Base-by-base conservation (phyloP, 1,140 invertebrate genomes). In the Papilio machaon region DNA sequence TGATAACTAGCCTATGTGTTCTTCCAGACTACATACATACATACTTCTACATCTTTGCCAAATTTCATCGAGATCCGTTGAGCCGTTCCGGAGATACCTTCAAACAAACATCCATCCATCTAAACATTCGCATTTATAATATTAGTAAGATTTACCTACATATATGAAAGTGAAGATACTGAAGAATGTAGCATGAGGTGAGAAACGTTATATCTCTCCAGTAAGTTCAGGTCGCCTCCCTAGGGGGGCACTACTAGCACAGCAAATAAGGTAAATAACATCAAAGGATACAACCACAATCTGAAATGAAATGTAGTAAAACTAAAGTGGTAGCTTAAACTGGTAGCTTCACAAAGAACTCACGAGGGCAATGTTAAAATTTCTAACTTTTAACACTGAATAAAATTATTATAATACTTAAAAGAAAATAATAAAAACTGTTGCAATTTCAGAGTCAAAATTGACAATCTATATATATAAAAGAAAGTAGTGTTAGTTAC, bases 221-320 rank as follows among this genome's bases (percentile, higher is more conserved):
- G 58, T 11, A 23, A 64, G 30, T 23, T 3, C 60, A 30, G 60
- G 30, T 23, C 9, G 60, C 11, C 23, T 30, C 60, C 2, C 60
- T 6, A 67, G 23, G 60, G 60, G 60, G 23, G 23, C 23, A 7
- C 19, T 35, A 67, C 9, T 67, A 15, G 23, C 23, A 35, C 23
- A 67, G 19, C 19, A 54, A 54, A 54, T 30, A 67, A 30, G 60
- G 60, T 67, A 67, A 67, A 67, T 67, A 67, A 67, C 23, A 67
- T 67, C 11, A 67, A 67, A 67, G 23, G 60, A 64, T 64, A 30
- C 19, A 30, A 8, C n/a, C 9, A 9, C 10, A 67, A 30, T 67
- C 19, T 30, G 6, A 23, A 67, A 23, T 67, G 10, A 67, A 67
- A 23, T 67, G 23, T 67, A 67, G 1, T 67, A 4, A 64, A 64